Evolutionary conservation across 1,140 invertebrate genomes (phyloP).

Genomic region (Musca domestica): DNA sequence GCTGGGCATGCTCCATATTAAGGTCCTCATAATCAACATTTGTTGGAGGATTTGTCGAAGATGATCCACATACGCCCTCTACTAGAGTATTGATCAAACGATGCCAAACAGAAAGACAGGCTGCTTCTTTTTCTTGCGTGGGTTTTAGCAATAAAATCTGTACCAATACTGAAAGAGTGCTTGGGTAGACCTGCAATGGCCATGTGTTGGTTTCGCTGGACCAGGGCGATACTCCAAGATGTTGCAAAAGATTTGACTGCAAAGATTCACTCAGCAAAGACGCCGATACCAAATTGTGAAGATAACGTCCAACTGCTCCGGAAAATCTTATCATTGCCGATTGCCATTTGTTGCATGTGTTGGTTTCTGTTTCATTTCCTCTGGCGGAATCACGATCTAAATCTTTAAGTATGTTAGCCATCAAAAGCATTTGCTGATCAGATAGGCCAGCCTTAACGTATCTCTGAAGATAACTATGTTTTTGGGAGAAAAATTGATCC

Average conservation of each 20-base stretch:
- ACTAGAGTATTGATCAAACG: constrained; percentile 82
- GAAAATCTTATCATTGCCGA: constrained; percentile 51
- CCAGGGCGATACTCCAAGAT: constrained; percentile 76
- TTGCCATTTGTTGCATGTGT: constrained; percentile 43
- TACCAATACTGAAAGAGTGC: constrained; percentile 74
- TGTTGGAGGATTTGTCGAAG: constrained; percentile 23
- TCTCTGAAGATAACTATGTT: constrained; percentile 55
- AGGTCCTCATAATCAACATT: constrained; percentile 64
- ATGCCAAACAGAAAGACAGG: constrained; percentile 87
- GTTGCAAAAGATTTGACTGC: constrained; percentile 70
- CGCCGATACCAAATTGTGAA: constrained; percentile 71
- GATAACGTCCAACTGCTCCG: constrained; percentile 49
- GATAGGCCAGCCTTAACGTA: constrained; percentile 64
- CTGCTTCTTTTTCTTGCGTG: constrained; percentile 81
- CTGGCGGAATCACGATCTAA: constrained; percentile 69
- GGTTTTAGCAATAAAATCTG: constrained; percentile 76
- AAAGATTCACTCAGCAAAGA: constrained; percentile 66
- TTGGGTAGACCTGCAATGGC: constrained; percentile 81
- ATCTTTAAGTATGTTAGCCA: constrained; percentile 80
- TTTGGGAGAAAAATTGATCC: constrained; percentile 50
- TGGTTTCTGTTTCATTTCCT: constrained; percentile 33
- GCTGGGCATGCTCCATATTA: constrained; percentile 93
- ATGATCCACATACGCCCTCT: constrained; percentile 64
- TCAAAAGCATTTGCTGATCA: constrained; percentile 75
- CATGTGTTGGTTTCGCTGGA: constrained; percentile 65